A percentile compares a stretch with the other conserved stretches of the same genome.
Conservation (phyloP, 2,888 invertebrate species). For the Synanthedon tipuliformis region DNA sequence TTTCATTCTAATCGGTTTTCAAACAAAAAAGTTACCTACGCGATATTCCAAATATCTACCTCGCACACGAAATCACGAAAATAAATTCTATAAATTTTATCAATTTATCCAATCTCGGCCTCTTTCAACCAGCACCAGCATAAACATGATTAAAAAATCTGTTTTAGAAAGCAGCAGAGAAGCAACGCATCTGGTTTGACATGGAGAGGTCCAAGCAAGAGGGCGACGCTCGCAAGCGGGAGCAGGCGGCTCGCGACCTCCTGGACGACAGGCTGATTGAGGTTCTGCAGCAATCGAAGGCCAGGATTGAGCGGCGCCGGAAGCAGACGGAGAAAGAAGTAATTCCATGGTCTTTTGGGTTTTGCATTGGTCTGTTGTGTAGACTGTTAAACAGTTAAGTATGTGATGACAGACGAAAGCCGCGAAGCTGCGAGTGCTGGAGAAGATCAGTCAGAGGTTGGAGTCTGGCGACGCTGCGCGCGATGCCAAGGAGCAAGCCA, state of each 20-base stretch:
- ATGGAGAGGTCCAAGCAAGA: conserved; percentile 32
- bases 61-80: no score
- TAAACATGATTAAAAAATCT: neutral
- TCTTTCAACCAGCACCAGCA: neutral
- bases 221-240: conserved; percentile 16
- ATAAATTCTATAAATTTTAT: no score
- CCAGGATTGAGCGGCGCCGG: conserved; percentile 23
- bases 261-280: conserved; percentile 42
- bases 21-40: no score
- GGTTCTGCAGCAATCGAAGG: conserved; percentile 30
- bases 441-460: conserved; percentile 53
- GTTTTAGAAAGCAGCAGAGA: conserved; percentile 34
- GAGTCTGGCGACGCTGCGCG: conserved; percentile 48
- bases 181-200: conserved; percentile 36
- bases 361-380: neutral
- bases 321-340: conserved; percentile 39
- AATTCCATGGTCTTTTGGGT: no score
- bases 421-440: conserved; percentile 48
- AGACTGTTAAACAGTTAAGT: conserved; percentile 43
- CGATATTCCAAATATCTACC: no score
- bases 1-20: no score
- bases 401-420: conserved; percentile 28
- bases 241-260: conserved; percentile 26
- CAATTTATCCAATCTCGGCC: no score
- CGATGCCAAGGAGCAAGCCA: conserved; percentile 51